phyloP scores from a whole-genome alignment of 2,113 vertebrate genomes.

The Melanostigma gelatinosum region DNA sequence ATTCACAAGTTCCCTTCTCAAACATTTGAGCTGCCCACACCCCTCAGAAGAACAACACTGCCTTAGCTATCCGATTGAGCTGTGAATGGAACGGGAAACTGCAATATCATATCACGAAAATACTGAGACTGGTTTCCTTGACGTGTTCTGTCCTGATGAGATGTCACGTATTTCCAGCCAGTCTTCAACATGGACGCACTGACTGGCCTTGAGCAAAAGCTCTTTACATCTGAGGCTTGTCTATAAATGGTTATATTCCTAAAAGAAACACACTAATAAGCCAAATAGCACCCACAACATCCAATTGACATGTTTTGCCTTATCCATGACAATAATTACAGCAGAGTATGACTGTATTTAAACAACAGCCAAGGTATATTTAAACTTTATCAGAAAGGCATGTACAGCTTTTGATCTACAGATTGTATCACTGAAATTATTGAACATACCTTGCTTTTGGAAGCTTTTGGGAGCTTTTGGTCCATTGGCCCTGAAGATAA shows the following conservation, averaged over 20 bases:
- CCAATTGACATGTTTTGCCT: neutral
- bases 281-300: neutral
- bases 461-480: neutral
- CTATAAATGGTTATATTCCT: neutral
- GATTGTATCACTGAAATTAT: neutral
- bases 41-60: conserved; percentile 39
- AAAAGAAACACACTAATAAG: neutral
- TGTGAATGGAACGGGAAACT: conserved; percentile 48
- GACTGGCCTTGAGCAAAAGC: neutral
- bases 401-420: neutral
- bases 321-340: neutral
- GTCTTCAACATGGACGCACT: neutral
- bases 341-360: neutral
- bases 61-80: neutral
- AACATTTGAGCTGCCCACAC: conserved; percentile 51
- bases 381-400: neutral
- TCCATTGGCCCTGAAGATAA: neutral
- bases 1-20: conserved; percentile 27
- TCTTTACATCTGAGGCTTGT: neutral
- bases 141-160: conserved; percentile 20
- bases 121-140: conserved; percentile 25
- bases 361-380: neutral
- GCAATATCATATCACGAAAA: conserved; percentile 43
- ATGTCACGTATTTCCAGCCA: conserved; percentile 19
- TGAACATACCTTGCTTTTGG: neutral